A percentile compares a stretch with the other conserved stretches of the same genome.
Evolutionary conservation across 2,113 vertebrate genomes (phyloP).

Genomic region (Nyctereutes procyonoides): DNA sequence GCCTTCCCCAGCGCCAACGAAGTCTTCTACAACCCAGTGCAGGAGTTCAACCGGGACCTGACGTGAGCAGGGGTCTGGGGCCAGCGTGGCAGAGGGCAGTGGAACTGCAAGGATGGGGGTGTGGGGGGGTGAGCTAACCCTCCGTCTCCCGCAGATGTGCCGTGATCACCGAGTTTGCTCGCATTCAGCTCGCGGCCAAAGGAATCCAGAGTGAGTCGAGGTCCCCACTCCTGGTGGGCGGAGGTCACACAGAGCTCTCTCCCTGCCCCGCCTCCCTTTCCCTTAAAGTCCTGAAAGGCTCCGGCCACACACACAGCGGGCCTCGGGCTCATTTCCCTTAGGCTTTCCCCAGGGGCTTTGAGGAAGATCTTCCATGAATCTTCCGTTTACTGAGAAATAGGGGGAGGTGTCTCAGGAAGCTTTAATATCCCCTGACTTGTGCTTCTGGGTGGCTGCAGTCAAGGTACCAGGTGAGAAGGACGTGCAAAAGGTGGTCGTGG

Average conservation of each 20-base stretch:
- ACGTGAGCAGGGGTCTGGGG: conserved; percentile 89
- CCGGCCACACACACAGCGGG: background rate
- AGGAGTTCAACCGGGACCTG: conserved; percentile 95
- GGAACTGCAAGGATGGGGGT: background rate
- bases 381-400: background rate
- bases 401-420: background rate
- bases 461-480: conserved; percentile 91
- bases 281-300: background rate
- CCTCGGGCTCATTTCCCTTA: background rate
- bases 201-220: conserved; percentile 87
- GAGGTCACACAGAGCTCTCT: background rate
- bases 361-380: background rate
- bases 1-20: conserved; percentile 93
- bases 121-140: background rate
- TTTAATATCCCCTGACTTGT: conserved; percentile 1
- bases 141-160: conserved; percentile 88
- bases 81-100: background rate
- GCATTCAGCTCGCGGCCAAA: conserved; percentile 89
- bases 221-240: background rate
- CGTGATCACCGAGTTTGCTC: conserved; percentile 93
- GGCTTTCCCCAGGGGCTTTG: background rate
- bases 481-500: conserved; percentile 83
- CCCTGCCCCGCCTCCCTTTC: background rate
- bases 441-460: conserved; percentile 81
- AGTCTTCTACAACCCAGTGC: conserved; percentile 96